Evolutionary conservation across 2,113 vertebrate species (phyloP).

Genomic region (Megalops atlanticus): DNA sequence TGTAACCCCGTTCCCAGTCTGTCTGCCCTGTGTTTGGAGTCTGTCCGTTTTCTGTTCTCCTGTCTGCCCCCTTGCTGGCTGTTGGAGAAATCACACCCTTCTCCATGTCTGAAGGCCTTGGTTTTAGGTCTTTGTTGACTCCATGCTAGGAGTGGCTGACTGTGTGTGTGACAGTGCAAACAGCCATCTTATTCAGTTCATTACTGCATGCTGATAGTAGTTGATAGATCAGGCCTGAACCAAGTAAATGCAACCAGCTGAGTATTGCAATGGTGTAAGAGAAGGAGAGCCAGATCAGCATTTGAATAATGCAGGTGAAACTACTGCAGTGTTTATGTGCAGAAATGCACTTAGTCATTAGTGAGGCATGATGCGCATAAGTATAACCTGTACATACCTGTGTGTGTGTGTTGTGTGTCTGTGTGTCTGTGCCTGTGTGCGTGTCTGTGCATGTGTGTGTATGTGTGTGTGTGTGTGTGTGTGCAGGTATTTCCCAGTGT

Average conservation of each 20-base stretch:
- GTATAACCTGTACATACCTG: no score
- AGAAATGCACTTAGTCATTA: no score
- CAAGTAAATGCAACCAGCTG: not conserved
- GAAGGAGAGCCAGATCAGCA: no score
- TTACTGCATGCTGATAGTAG: not conserved
- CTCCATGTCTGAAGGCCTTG: not conserved
- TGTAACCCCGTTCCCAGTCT: not conserved
- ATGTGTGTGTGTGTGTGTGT: not conserved
- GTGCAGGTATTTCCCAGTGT: slow-evolving; percentile 87
- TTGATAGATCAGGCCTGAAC: not conserved
- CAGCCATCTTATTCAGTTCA: not conserved
- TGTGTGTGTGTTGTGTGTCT: no score
- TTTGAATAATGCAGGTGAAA: no score
- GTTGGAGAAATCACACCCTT: not conserved
- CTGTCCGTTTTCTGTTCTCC: no score
- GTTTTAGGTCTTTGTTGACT: no score
- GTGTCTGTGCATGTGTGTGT: not conserved
- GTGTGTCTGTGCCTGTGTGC: no score
- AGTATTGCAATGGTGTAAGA: not conserved
- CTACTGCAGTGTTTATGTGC: no score
- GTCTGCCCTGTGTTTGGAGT: no score
- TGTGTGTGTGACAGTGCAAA: not conserved
- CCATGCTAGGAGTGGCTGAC: not conserved
- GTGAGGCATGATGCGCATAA: no score
- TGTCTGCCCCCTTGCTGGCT: not conserved